Evolutionary conservation across 1,140 invertebrate species (phyloP).

Genomic region (Portunus trituberculatus): DNA sequence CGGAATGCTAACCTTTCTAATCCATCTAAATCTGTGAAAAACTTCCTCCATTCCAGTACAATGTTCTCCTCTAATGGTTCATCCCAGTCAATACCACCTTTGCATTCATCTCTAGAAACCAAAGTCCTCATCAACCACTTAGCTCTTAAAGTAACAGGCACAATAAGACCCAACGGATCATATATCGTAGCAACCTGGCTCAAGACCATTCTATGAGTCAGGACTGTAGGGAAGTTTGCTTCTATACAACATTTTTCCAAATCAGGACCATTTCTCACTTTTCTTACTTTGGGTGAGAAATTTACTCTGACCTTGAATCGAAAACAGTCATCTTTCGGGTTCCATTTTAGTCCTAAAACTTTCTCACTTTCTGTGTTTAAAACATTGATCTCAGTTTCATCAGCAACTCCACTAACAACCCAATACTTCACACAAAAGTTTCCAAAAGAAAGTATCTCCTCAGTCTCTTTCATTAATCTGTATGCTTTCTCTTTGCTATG

Average conservation of each 20-base stretch:
- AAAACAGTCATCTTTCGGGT: neutral
- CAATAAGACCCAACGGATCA: conserved; percentile 28
- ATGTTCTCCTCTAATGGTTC: neutral
- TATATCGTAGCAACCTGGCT: conserved; percentile 3
- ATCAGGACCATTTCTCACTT: neutral
- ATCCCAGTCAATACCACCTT: neutral
- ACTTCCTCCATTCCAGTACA: neutral
- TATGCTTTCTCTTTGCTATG: neutral
- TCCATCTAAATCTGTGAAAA: neutral
- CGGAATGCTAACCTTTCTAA: neutral
- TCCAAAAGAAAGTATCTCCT: neutral
- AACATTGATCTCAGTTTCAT: neutral
- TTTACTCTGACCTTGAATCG: neutral
- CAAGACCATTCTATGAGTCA: neutral
- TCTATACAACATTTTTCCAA: neutral
- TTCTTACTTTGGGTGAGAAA: conserved; percentile 1
- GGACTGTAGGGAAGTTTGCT: neutral
- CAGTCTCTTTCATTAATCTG: neutral
- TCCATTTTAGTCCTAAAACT: conserved; percentile 18
- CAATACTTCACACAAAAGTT: neutral
- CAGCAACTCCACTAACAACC: neutral
- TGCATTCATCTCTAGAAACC: neutral
- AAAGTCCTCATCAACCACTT: neutral
- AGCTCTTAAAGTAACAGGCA: neutral
- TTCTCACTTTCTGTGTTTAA: neutral